Base-by-base conservation (phyloP, 2,113 vertebrate species). In the Actenoides hombroni region DNA sequence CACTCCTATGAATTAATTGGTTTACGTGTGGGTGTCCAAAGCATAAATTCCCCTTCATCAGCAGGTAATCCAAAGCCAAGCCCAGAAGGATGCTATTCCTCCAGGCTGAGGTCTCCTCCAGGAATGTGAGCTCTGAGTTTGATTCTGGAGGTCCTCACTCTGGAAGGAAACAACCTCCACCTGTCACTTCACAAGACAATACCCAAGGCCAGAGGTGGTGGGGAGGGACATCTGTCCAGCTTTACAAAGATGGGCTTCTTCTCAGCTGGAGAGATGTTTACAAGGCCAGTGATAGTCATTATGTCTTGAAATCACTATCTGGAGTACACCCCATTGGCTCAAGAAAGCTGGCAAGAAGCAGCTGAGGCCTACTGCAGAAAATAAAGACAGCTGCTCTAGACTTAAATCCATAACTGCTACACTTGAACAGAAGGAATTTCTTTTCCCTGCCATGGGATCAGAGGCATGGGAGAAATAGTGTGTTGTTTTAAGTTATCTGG, bases 281-380 rank as follows among this genome's bases (percentile, higher is more conserved):
- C 61, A 10, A 57, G 60, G 29, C 7, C 24, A 61, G 11, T 5
- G 21, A 9, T 3, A 65, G 25, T 29, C 29, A 10, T 9, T 53
- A 3, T 40, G 26, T n/a, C 74, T 64, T 48, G 16, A 90, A 67
- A 76, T 49, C 28, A 12, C 28, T 10, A 3, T 4, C 24, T 10
- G 37, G 35, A 31, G 19, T 6, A 7, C 17, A 3, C 10, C 33
- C 19, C 29, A 4, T 1, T 16, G 6, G 33, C 40, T 51, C 2
- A 0, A 67, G 53, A 67, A 39, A 48, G 33, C 11, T 46, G 25
- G 6, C 40, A 74, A 28, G 33, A 40, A 21, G 37, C 10, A 13
- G 7, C 25, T 9, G 51, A 12, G 49, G 42, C 25, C 83, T 3
- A 16, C 39, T 18, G 39, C 49, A 70, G 39, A 42, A 40, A 35